These are phyloP conservation scores for Thomomys bottae DNA, from an alignment of 2,113 vertebrate genomes.

Conservation along the genomic window DNA sequence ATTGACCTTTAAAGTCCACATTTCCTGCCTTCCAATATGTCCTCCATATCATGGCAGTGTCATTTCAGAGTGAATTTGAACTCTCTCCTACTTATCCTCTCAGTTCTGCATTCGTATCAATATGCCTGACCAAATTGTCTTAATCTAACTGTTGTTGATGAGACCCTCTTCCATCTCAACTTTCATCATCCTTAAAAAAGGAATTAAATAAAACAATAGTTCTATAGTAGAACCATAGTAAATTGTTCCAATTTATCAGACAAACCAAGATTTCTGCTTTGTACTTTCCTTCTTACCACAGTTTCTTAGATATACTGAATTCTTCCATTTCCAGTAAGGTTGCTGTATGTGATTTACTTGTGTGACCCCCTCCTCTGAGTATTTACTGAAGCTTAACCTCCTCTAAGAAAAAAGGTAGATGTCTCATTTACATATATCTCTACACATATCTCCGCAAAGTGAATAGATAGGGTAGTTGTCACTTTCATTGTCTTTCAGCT, in stretches of 20 bases:
- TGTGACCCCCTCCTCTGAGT: not conserved
- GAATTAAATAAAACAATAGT: too few species aligned
- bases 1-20: not conserved
- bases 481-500: not conserved
- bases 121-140: not conserved
- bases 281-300: not conserved
- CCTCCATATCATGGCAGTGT: not conserved
- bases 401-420: not conserved
- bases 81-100: not conserved
- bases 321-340: not conserved
- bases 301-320: rapidly evolving
- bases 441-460: not conserved
- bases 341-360: not conserved
- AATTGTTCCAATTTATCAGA: not conserved
- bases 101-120: not conserved
- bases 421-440: not conserved
- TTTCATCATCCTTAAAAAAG: not conserved
- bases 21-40: not conserved
- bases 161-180: not conserved
- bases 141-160: not conserved
- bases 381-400: not conserved
- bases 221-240: not conserved
- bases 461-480: not conserved
- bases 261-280: not conserved
- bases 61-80: not conserved